phyloP scores from a whole-genome alignment of 2,888 invertebrate species.

The Thyatira batis region DNA sequence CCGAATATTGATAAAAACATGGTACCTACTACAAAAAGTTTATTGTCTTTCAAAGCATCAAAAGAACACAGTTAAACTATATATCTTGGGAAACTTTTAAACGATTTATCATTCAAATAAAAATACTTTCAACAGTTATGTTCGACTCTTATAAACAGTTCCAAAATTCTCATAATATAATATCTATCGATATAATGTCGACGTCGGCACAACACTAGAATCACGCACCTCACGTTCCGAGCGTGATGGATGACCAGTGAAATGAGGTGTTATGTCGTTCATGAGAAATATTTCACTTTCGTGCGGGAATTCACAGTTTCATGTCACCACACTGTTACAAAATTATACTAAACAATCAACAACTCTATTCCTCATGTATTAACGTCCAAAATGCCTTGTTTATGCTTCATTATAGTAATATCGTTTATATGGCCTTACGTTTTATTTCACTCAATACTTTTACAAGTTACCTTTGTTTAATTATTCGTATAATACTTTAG shows the following conservation, averaged over 20 bases:
- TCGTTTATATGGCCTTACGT: background rate
- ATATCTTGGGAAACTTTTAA: too few species aligned
- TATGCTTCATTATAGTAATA: background rate
- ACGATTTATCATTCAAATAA: background rate
- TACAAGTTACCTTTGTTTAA: conserved; percentile 1
- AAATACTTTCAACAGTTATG: too few species aligned
- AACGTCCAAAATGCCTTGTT: background rate
- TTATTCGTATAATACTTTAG: conserved; percentile 2
- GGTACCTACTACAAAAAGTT: too few species aligned
- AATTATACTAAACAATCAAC: background rate
- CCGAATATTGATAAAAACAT: background rate
- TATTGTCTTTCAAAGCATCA: too few species aligned
- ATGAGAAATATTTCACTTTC: conserved; percentile 23
- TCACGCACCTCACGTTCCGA: conserved; percentile 3
- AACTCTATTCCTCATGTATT: background rate
- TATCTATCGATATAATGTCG: background rate
- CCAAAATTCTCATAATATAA: background rate
- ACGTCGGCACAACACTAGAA: background rate
- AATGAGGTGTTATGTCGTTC: conserved; percentile 35
- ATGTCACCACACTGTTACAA: conserved; percentile 2
- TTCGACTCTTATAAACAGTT: too few species aligned
- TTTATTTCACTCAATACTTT: background rate
- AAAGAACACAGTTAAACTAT: too few species aligned
- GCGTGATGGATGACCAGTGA: conserved; percentile 33
- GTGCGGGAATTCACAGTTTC: conserved; percentile 12